A percentile compares a stretch with the other conserved stretches of the same genome.
phyloP scores from a whole-genome alignment of 2,888 invertebrate species.

The Noctua comes region DNA sequence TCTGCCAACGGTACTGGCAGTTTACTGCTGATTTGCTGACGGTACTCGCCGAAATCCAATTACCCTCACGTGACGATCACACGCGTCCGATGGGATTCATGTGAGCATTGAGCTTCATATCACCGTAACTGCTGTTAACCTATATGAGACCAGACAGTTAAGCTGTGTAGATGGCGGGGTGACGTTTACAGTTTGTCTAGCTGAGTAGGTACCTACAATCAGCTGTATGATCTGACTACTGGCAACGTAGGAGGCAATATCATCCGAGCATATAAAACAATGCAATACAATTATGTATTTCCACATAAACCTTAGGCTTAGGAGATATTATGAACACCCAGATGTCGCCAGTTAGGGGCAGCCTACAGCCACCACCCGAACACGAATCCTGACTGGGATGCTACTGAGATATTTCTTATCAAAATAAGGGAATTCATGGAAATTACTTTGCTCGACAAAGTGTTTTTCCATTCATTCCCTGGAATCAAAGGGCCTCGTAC shows the following conservation, averaged over 20 bases:
- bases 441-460: background rate
- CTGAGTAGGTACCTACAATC: background rate
- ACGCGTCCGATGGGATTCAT: slow-evolving; percentile 48
- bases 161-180: background rate
- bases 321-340: background rate
- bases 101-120: slow-evolving; percentile 13
- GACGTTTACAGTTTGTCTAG: background rate
- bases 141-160: slow-evolving; percentile 12
- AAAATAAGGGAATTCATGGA: too few species aligned
- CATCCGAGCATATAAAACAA: background rate
- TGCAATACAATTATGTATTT: too few species aligned
- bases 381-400: background rate
- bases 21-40: slow-evolving; percentile 41
- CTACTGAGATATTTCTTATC: background rate
- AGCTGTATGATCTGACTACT: background rate
- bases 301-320: background rate
- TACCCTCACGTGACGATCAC: slow-evolving; percentile 56
- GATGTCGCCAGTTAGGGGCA: background rate
- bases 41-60: slow-evolving; percentile 63
- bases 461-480: background rate
- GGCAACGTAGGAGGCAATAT: background rate
- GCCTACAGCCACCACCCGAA: background rate
- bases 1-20: slow-evolving; percentile 52
- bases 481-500: background rate
- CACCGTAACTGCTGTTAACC: slow-evolving; percentile 32